Base-by-base conservation (phyloP, 1,140 invertebrate species). In the Neomicropteryx cornuta region DNA sequence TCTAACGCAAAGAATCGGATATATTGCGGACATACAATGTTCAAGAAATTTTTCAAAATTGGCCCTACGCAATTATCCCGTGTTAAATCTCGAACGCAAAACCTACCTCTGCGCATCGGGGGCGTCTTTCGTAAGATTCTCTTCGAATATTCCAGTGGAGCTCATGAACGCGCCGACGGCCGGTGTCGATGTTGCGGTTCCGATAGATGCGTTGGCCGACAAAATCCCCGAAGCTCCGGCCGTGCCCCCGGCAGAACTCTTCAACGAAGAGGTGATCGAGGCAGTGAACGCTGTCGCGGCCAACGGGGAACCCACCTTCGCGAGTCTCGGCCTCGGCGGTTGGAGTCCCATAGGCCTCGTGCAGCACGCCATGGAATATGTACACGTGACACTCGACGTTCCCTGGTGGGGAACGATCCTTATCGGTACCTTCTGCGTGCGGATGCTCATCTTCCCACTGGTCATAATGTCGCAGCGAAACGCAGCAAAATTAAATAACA, bases 321-420 rank as follows among this genome's bases (percentile, higher is more conserved):
- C 72, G 3, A 87, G 81, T 39, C 48, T 92, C 28, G 92, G 90
- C 5, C 63, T 97, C 5, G 87, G 79, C 13, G 75, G 80, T 5
- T 87, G 73, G 68, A 64, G 59, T 14, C 92, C 91, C 1, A 56
- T 80, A 8, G 91, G 92, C 3, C 52, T 90, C 0, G 59, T 91
- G 2, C 87, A 96, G 55, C 70, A 78, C 30, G 69, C 65, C 41
- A 62, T 97, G 47, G 91, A 97, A 61, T 80, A 65, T 47, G 28
- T 96, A 6, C 92, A 97, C 58, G 72, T 87, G 24, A 57, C 58
- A 2, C 56, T 69, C 11, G 80, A 78, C 49, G 32, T 96, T 11
- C 92, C 93, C 2, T 97, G 93, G 93, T 96, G 91, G 88, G 75
- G 58, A 16, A 58, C 83, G 10, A 96, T 97, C 52, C 63, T 77